Evolutionary conservation across 2,888 invertebrate genomes (phyloP).

Genomic region (Habroteleia sp.): DNA sequence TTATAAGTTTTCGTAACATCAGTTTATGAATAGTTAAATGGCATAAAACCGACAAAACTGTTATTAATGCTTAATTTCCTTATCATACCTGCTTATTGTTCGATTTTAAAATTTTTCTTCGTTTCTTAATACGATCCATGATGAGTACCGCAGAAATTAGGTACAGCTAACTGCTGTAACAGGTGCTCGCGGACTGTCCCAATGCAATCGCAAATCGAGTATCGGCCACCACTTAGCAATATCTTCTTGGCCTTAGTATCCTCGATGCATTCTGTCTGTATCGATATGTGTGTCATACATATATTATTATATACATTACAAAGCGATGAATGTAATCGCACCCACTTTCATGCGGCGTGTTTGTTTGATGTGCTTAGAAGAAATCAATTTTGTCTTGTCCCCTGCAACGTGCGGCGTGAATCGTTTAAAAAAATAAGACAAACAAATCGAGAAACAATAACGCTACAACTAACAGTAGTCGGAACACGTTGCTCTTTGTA

Average conservation of each 20-base stretch:
- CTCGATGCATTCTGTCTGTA: slow-evolving; percentile 49
- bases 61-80: not conserved
- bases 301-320: slow-evolving; percentile 40
- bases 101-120: slow-evolving; percentile 48
- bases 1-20: no score
- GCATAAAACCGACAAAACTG: not conserved
- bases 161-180: slow-evolving; percentile 66
- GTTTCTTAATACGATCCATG: slow-evolving; percentile 67
- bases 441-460: no score
- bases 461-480: not conserved
- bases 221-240: slow-evolving; percentile 77
- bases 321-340: slow-evolving; percentile 28
- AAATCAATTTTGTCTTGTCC: no score
- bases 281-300: slow-evolving; percentile 57
- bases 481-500: not conserved
- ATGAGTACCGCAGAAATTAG: slow-evolving; percentile 32
- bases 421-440: no score
- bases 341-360: slow-evolving; percentile 19
- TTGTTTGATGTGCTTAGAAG: no score
- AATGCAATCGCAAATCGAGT: slow-evolving; percentile 68
- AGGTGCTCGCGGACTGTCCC: slow-evolving; percentile 75
- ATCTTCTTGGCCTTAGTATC: slow-evolving; percentile 71
- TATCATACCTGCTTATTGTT: slow-evolving; percentile 45
- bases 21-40: no score
- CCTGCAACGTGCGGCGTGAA: no score